Base-by-base conservation (phyloP, 2,113 vertebrate species). In the Nanorana parkeri region DNA sequence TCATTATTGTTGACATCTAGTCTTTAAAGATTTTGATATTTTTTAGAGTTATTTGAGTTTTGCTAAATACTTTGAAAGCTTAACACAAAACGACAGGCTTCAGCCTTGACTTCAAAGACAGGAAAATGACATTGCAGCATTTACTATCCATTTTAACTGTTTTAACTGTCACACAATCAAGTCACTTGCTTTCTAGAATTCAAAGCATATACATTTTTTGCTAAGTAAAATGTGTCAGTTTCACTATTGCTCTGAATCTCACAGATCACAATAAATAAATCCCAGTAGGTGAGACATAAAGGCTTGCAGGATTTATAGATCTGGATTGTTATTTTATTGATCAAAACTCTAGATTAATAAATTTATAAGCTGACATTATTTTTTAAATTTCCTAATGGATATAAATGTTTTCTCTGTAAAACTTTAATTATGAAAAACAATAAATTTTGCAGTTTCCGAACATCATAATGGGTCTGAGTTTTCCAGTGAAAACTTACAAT, bases 1-100 rank as follows among this genome's bases (percentile, higher is more conserved):
- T 74, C 61, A 74, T 74, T 81, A 74, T 73, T 81, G 23, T 74
- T 75, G 69, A 81, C 69, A 81, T 74, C 32, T 47, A 52, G 67
- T 69, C 80, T 81, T 81, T 81, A 74, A 66, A 74, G 80, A 66
- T 66, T 81, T 56, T 81, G 60, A 66, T 81, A 81, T 74, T 81
- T 80, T n/a, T 81, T 73, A 74, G 60, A 60, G 61, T 81, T 81
- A 81, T 81, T 81, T 81, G 69, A 81, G 61, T 74, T 81, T 74
- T 81, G 47, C 69, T 66, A 74, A 81, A 66, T 28, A 75, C 80
- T 81, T 80, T 71, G 56, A 66, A 81, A 74, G 47, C 67, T 80
- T 55, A 55, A 81, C 47, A 79, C 65, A 81, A 65, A 75, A 75
- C 66, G 69, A 81, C 69, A 81, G 51, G 56, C 69, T 75, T 74